phyloP scores from a whole-genome alignment of 2,888 invertebrate genomes.

The Hirtodrosophila alboralis region DNA sequence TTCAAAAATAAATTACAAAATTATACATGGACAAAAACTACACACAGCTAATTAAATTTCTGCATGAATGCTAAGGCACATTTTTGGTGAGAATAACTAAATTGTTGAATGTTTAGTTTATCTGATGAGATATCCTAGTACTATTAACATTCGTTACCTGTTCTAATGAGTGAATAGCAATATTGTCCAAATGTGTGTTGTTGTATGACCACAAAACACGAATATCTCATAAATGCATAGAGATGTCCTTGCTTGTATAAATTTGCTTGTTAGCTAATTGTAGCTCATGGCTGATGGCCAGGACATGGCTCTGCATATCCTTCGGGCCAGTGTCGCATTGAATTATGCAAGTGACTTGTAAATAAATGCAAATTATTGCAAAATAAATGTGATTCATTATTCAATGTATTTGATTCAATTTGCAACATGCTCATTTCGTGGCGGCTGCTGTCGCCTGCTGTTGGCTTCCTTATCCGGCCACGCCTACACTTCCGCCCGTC shows the following conservation, averaged over 20 bases:
- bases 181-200: too few species aligned
- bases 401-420: conserved; percentile 66
- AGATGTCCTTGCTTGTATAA: background rate
- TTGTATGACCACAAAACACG: too few species aligned
- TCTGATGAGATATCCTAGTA: too few species aligned
- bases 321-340: conserved; percentile 8
- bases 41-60: too few species aligned
- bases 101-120: too few species aligned
- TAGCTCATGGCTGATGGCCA: background rate
- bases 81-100: too few species aligned
- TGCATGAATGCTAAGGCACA: too few species aligned
- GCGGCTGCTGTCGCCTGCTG: conserved; percentile 13
- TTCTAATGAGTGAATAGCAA: too few species aligned
- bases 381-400: conserved; percentile 73
- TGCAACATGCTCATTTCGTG: conserved; percentile 59
- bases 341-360: conserved; percentile 28
- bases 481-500: conserved; percentile 4
- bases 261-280: conserved; percentile 1
- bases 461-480: conserved; percentile 30
- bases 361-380: conserved; percentile 67
- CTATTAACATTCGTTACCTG: too few species aligned
- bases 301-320: background rate
- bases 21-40: too few species aligned
- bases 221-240: too few species aligned
- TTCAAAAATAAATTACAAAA: too few species aligned